Evolutionary conservation across 2,797 vertebrate species (phyloP).

Genomic region (Eidolon dupreanum): DNA sequence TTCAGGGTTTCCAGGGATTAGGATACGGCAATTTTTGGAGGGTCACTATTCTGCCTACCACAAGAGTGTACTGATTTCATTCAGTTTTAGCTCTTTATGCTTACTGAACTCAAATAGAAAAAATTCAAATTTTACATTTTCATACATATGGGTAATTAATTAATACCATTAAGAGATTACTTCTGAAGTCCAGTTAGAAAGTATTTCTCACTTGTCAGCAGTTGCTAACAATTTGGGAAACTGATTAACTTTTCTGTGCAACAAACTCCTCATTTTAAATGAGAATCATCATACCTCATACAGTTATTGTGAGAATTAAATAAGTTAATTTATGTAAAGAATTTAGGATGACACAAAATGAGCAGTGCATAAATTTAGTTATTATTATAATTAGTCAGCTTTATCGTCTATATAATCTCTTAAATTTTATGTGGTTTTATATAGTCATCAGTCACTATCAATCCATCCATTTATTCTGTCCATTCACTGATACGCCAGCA

Average conservation of each 20-base stretch:
- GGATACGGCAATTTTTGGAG: background rate
- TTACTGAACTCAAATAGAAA: background rate
- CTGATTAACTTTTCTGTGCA: background rate
- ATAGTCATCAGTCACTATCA: background rate
- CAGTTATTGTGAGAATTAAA: background rate
- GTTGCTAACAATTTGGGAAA: background rate
- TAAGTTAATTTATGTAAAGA: conserved; percentile 14
- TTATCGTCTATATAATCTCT: background rate
- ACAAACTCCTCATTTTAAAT: conserved; percentile 7
- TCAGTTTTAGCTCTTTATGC: conserved; percentile 20
- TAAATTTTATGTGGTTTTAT: background rate
- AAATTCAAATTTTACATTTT: background rate
- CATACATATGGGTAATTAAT: background rate
- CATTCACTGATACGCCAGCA: background rate
- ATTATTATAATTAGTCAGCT: background rate
- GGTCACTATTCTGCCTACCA: background rate
- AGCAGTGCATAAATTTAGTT: background rate
- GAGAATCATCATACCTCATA: background rate
- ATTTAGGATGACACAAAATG: background rate
- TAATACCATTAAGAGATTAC: background rate
- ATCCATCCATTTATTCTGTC: background rate
- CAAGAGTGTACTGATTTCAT: background rate
- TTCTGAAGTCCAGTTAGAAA: conserved; percentile 38
- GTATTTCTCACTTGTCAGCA: background rate
- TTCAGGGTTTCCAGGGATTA: background rate